Evolutionary conservation across 2,797 vertebrate genomes (phyloP).

Genomic region (Arctocebus calabarensis): DNA sequence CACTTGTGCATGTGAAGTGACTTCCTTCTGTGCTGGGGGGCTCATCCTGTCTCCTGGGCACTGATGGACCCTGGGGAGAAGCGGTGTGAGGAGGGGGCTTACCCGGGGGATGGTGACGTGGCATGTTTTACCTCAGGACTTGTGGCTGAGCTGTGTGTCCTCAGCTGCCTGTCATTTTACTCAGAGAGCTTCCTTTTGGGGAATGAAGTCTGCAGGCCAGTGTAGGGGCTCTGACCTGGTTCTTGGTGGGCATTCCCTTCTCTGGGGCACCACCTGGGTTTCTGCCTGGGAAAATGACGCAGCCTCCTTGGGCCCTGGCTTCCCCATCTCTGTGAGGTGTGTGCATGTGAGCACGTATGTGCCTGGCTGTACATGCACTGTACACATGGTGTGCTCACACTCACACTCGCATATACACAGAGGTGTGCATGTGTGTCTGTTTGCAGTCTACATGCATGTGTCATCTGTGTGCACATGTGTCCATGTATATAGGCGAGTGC

Average conservation of each 20-base stretch:
- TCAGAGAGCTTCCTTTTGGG: neutral
- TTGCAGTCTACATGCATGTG: too few relatives aligned
- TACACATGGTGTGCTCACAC: neutral
- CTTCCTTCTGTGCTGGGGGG: neutral
- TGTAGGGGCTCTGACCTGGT: neutral
- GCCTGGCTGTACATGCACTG: neutral
- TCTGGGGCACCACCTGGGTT: rapidly evolving
- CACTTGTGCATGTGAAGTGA: rapidly evolving
- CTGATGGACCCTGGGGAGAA: neutral
- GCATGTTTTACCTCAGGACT: too few relatives aligned
- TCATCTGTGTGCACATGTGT: too few relatives aligned
- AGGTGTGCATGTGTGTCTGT: neutral
- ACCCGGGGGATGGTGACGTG: rapidly evolving
- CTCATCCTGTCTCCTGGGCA: neutral
- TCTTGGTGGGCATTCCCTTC: neutral
- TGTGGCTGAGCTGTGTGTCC: rapidly evolving
- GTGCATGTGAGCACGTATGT: too few relatives aligned
- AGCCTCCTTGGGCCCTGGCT: neutral
- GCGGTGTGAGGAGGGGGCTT: neutral
- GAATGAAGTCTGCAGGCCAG: neutral
- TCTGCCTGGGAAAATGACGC: neutral
- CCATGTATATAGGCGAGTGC: rapidly evolving
- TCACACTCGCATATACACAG: neutral
- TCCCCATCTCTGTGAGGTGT: neutral
- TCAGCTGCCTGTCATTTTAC: neutral